Conservation (phyloP, 2,888 invertebrate species). For the Adelognathus sp. region DNA sequence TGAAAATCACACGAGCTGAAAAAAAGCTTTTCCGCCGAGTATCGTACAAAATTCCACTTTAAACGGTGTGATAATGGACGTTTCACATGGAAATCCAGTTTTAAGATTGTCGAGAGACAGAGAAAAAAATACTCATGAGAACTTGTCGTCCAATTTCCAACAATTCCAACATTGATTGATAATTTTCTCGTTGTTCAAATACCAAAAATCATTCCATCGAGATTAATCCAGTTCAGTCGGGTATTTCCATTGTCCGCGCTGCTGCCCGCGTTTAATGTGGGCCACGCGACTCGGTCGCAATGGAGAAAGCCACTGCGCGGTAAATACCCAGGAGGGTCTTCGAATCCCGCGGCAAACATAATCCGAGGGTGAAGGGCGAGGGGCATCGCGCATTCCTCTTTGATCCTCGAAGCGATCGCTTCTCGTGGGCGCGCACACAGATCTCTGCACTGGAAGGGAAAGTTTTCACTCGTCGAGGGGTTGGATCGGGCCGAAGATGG, state of each 20-base stretch:
- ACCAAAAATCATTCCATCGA: conserved; percentile 20
- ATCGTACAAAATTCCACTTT: no score
- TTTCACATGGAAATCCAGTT: no score
- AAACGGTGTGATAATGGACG: no score
- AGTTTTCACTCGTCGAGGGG: conserved; percentile 6
- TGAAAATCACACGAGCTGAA: no score
- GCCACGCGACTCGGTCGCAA: conserved; percentile 50
- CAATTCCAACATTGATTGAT: no score
- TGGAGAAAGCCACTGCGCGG: not conserved
- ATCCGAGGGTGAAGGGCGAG: conserved; percentile 36
- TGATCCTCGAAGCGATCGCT: conserved; percentile 52
- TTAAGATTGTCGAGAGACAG: no score
- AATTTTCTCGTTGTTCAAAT: not conserved
- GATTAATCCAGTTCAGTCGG: conserved; percentile 27
- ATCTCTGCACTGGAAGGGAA: not conserved
- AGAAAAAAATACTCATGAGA: no score
- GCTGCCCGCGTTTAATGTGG: conserved; percentile 38
- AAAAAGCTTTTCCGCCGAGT: no score
- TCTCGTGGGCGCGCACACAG: conserved; percentile 28
- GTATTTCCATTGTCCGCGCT: conserved; percentile 17
- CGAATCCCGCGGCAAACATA: conserved; percentile 45
- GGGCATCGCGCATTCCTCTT: no score
- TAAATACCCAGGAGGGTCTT: conserved; percentile 13
- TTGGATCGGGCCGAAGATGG: not conserved
- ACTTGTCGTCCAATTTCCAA: no score